Evolutionary conservation across 2,888 invertebrate species (phyloP).

Genomic region (Dione juno): DNA sequence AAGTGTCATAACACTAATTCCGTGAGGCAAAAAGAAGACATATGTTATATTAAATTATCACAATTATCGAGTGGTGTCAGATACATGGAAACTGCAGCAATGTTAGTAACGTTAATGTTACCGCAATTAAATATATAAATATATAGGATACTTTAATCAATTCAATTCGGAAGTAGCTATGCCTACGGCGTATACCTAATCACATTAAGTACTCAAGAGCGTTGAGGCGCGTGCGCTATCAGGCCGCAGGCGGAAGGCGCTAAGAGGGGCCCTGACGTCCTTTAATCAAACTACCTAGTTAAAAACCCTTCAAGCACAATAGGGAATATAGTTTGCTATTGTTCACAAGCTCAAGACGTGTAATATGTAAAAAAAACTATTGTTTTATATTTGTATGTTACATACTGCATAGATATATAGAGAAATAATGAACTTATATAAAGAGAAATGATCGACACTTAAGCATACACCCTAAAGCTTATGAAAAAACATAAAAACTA

Average conservation of each 20-base stretch:
- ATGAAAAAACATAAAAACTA: too few species aligned
- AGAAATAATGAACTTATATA: too few species aligned
- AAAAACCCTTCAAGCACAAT: conserved; percentile 42
- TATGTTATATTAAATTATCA: too few species aligned
- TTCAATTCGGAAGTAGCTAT: conserved; percentile 1
- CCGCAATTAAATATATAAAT: not conserved
- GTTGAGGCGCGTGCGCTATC: conserved; percentile 64
- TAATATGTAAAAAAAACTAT: conserved; percentile 43
- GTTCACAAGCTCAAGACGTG: conserved; percentile 11
- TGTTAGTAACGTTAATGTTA: too few species aligned
- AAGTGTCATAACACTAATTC: too few species aligned
- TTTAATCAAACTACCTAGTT: conserved; percentile 58
- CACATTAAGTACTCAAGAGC: conserved; percentile 45
- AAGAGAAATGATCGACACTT: too few species aligned
- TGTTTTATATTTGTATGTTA: conserved; percentile 64
- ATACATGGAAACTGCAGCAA: too few species aligned
- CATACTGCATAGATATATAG: not conserved
- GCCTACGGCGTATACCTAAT: conserved; percentile 35
- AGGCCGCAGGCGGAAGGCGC: conserved; percentile 51
- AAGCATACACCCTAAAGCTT: too few species aligned
- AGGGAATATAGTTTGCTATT: conserved; percentile 33
- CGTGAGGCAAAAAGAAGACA: too few species aligned
- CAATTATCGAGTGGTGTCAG: too few species aligned
- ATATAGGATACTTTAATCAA: not conserved
- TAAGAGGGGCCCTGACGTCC: conserved; percentile 46